Evolutionary conservation across 2,797 vertebrate species (phyloP).

Genomic region (Brotula barbata): DNA sequence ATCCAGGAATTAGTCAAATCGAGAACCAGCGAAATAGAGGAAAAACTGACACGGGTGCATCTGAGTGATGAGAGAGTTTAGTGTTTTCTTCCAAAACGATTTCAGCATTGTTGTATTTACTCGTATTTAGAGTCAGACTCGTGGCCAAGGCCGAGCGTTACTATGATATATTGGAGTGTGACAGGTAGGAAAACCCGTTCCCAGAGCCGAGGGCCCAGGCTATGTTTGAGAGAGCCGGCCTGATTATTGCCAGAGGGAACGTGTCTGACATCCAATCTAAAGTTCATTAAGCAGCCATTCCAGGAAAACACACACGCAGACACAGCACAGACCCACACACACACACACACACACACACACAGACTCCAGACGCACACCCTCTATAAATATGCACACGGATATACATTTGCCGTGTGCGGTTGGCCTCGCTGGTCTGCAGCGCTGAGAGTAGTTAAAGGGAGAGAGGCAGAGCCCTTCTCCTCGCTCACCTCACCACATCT

Average conservation of each 20-base stretch:
- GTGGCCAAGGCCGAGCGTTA: slow-evolving; percentile 53
- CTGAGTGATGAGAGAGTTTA: slow-evolving; percentile 8
- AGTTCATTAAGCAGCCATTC: slow-evolving; percentile 72
- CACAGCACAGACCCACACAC: slow-evolving; percentile 2
- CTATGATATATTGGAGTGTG: slow-evolving; percentile 55
- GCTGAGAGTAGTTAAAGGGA: slow-evolving; percentile 54
- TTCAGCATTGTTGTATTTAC: slow-evolving; percentile 33
- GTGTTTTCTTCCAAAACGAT: slow-evolving; percentile 31
- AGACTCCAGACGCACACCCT: slow-evolving; percentile 6
- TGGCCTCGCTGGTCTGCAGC: slow-evolving; percentile 44
- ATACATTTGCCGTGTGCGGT: slow-evolving; percentile 40
- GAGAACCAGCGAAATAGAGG: slow-evolving; percentile 7
- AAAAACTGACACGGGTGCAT: slow-evolving; percentile 25
- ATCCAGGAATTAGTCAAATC: slow-evolving; percentile 48
- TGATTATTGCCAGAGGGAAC: slow-evolving; percentile 67
- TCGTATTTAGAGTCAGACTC: slow-evolving; percentile 41
- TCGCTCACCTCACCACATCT: slow-evolving; percentile 59
- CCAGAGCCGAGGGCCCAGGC: slow-evolving; percentile 51
- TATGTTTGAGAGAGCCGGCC: slow-evolving; percentile 54
- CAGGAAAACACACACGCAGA: slow-evolving; percentile 50
- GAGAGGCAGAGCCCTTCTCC: slow-evolving; percentile 50
- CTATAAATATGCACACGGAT: slow-evolving; percentile 28
- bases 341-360: slow-evolving; percentile 10
- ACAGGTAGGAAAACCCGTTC: slow-evolving; percentile 42
- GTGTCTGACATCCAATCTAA: slow-evolving; percentile 72